Percentiles rank a stretch among this genome's conserved stretches.
These are phyloP conservation scores for Lucilia sericata DNA, from an alignment of 1,140 invertebrate species.

Conservation along the genomic window DNA sequence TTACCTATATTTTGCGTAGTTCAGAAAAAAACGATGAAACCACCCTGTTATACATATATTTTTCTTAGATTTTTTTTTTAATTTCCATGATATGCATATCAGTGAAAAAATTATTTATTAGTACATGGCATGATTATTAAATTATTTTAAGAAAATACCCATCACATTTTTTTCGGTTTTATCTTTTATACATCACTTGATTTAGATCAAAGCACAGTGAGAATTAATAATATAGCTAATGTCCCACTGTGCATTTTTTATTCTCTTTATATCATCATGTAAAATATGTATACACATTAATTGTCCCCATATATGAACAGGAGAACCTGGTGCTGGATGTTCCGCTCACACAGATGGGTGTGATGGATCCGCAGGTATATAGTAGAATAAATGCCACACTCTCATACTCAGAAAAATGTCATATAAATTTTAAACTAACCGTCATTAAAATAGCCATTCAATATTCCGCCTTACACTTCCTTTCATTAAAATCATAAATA, in stretches of 20 bases:
- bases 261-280: neutral
- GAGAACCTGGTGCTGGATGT: conserved; percentile 84
- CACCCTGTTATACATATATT: too few relatives aligned
- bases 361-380: conserved; percentile 84
- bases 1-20: too few relatives aligned
- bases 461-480: neutral
- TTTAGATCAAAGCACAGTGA: neutral
- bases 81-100: too few relatives aligned
- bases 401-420: neutral
- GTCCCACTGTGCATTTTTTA: neutral
- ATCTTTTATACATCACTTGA: neutral
- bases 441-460: neutral
- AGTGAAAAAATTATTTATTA: too few relatives aligned
- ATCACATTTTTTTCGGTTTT: too few relatives aligned
- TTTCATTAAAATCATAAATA: too few relatives aligned
- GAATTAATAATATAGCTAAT: neutral
- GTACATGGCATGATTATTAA: too few relatives aligned
- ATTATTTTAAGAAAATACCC: too few relatives aligned
- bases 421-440: neutral
- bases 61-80: too few relatives aligned
- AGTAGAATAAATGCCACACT: neutral
- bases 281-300: conserved; percentile 31
- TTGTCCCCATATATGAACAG: conserved; percentile 53
- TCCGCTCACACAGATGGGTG: conserved; percentile 87
- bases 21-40: too few relatives aligned